phyloP scores from a whole-genome alignment of 2,797 vertebrate species.

The Sebastes melanostomus region DNA sequence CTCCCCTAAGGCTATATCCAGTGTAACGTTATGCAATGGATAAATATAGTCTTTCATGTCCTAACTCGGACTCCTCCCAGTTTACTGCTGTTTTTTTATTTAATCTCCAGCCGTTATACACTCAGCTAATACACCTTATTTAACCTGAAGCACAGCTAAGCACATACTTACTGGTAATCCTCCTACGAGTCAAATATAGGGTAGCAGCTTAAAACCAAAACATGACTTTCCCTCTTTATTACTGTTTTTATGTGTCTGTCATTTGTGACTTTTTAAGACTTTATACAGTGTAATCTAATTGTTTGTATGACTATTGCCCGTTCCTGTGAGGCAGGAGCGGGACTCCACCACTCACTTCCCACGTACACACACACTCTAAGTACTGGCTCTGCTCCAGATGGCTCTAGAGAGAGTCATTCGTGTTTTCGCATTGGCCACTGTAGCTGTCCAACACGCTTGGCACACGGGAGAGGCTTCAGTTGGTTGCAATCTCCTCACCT shows the following conservation, averaged over 20 bases:
- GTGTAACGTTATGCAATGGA: conserved; percentile 66
- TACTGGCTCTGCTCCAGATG: too few species aligned
- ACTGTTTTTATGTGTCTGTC: conserved; percentile 5
- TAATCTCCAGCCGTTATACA: conserved; percentile 49
- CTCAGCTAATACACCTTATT: conserved; percentile 55
- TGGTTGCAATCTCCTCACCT: too few species aligned
- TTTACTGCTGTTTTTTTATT: conserved; percentile 53
- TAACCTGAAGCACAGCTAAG: conserved; percentile 59
- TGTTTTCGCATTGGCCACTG: too few species aligned
- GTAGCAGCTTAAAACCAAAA: conserved; percentile 28
- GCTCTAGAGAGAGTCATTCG: too few species aligned
- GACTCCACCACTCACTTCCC: too few species aligned
- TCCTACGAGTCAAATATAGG: conserved; percentile 18
- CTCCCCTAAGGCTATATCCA: conserved; percentile 62
- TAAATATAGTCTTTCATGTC: conserved; percentile 75
- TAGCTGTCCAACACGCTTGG: too few species aligned
- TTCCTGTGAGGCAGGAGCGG: background rate
- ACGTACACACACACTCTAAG: too few species aligned
- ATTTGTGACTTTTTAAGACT: background rate
- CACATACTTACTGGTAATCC: conserved; percentile 50
- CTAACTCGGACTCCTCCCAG: conserved; percentile 60
- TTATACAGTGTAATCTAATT: background rate
- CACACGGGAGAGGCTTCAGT: too few species aligned
- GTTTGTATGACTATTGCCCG: background rate
- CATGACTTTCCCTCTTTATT: conserved; percentile 4